Evolutionary conservation across 1,140 invertebrate species (phyloP).

Genomic region (Drosophila oshimai): DNA sequence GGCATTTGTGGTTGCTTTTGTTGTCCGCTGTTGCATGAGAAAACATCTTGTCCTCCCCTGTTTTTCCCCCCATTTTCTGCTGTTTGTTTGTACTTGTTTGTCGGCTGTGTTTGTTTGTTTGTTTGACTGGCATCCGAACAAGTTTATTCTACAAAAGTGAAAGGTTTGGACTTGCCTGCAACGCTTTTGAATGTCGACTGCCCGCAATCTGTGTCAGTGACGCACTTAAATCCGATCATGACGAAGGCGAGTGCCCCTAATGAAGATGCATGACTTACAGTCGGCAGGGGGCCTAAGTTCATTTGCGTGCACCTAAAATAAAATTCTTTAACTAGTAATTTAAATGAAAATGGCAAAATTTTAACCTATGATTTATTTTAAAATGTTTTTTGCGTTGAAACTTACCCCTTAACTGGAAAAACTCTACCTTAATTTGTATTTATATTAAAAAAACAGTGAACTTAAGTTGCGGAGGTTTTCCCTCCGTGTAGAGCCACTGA

Average conservation of each 20-base stretch:
- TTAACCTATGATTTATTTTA: no score
- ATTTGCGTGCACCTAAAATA: neutral
- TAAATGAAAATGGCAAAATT: neutral
- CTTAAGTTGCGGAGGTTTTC: no score
- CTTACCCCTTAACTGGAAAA: no score
- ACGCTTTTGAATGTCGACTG: constrained; percentile 25
- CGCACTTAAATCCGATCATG: constrained; percentile 58
- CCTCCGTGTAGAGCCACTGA: constrained; percentile 1
- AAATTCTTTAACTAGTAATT: no score
- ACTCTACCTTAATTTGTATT: neutral
- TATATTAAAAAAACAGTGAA: no score
- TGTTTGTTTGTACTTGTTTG: constrained; percentile 33
- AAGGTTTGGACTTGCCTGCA: constrained; percentile 51
- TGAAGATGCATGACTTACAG: constrained; percentile 24
- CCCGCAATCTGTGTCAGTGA: constrained; percentile 67
- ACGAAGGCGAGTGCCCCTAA: constrained; percentile 11
- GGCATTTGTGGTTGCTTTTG: constrained; percentile 50
- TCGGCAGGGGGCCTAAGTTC: neutral
- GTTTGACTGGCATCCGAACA: constrained; percentile 52
- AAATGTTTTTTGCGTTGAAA: no score
- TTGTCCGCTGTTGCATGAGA: constrained; percentile 56
- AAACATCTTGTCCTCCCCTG: constrained; percentile 56
- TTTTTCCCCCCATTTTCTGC: neutral
- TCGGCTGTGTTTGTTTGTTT: constrained; percentile 21
- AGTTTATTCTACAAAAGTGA: constrained; percentile 80